Conservation (phyloP, 2,888 invertebrate genomes). For the Campoplex nolae region DNA sequence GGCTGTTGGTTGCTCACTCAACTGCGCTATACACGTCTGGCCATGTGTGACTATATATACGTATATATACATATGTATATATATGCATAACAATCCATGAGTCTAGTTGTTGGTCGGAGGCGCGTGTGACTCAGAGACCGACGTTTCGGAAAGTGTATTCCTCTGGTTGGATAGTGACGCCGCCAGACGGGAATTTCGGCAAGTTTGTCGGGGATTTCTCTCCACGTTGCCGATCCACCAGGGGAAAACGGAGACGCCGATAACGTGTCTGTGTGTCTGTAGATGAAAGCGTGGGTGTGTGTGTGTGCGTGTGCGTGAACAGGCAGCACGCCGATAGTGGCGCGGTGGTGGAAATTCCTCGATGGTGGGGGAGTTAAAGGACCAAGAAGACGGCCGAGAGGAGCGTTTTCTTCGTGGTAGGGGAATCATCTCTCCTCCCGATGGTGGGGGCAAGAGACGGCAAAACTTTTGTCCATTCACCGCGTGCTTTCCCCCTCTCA, state of each 20-base stretch:
- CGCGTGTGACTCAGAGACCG: slow-evolving; percentile 79
- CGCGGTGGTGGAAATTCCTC: slow-evolving; percentile 28
- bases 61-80: not conserved
- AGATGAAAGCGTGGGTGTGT: not conserved
- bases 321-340: slow-evolving; percentile 47
- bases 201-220: slow-evolving; percentile 79
- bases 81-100: slow-evolving; percentile 38
- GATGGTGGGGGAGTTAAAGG: slow-evolving; percentile 65
- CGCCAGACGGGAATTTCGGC: slow-evolving; percentile 83
- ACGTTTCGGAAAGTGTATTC: slow-evolving; percentile 51
- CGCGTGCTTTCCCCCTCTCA: slow-evolving; percentile 40
- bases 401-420: slow-evolving; percentile 52
- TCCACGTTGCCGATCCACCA: slow-evolving; percentile 66
- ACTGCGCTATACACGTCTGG: slow-evolving; percentile 30
- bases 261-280: slow-evolving; percentile 23
- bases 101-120: slow-evolving; percentile 44
- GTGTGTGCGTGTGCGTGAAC: slow-evolving; percentile 17
- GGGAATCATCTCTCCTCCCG: slow-evolving; percentile 57
- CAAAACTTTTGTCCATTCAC: slow-evolving; percentile 83
- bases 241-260: slow-evolving; percentile 48
- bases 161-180: slow-evolving; percentile 80
- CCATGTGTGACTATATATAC: slow-evolving; percentile 15
- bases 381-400: slow-evolving; percentile 66
- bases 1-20: slow-evolving; percentile 61
- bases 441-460: slow-evolving; percentile 69